Conservation (phyloP, 2,888 invertebrate species). For the Chelonus formosanus region DNA sequence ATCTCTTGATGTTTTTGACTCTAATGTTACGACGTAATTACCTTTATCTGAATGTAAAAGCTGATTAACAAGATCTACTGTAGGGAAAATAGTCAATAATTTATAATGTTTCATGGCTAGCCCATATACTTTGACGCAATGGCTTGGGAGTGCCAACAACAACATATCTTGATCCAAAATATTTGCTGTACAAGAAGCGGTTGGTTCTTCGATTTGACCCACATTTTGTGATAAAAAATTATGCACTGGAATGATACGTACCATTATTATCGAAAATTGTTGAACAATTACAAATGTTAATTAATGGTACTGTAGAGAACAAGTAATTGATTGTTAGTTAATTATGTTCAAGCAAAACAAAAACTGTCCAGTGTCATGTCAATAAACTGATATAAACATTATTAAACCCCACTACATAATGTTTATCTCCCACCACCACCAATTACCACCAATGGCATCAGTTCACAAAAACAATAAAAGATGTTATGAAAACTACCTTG, state of each 20-base stretch:
- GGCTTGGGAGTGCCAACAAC: conserved; percentile 71
- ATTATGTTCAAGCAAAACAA: too few species aligned
- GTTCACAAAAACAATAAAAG: too few species aligned
- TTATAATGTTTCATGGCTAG: conserved; percentile 61
- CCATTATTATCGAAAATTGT: conserved; percentile 65
- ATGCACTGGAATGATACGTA: conserved; percentile 75
- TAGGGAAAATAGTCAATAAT: conserved; percentile 73
- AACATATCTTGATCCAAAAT: conserved; percentile 66
- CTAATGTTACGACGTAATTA: conserved; percentile 75
- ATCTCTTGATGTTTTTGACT: conserved; percentile 67
- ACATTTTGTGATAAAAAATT: conserved; percentile 75
- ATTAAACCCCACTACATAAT: too few species aligned
- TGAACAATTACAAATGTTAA: too few species aligned
- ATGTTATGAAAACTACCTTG: too few species aligned
- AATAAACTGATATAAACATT: too few species aligned
- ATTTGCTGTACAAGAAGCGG: conserved; percentile 72
- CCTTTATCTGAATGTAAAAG: conserved; percentile 75
- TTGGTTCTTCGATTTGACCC: conserved; percentile 73
- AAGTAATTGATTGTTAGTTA: too few species aligned
- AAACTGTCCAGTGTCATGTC: too few species aligned
- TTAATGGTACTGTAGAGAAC: too few species aligned
- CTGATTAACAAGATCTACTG: conserved; percentile 76
- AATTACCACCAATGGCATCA: too few species aligned
- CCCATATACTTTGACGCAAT: conserved; percentile 71
- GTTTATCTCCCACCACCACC: too few species aligned